Evolutionary conservation across 2,797 vertebrate species (phyloP).

Genomic region (Hydrophis major): DNA sequence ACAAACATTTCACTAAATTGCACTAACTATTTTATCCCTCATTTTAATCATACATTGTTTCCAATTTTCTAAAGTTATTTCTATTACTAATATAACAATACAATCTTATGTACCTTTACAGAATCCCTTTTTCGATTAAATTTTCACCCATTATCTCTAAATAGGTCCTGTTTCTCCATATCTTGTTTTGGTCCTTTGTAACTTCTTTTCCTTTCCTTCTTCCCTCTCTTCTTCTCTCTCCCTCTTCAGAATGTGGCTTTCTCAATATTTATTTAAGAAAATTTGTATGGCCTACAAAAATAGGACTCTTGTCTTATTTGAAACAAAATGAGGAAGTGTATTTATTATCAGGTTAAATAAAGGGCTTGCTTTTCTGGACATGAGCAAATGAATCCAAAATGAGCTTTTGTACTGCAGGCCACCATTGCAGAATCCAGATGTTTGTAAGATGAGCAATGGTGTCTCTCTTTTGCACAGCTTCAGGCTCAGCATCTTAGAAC

Average conservation of each 20-base stretch:
- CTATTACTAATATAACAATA: too few relatives aligned
- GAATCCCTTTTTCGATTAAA: too few relatives aligned
- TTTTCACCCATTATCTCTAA: too few relatives aligned
- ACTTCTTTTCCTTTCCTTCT: too few relatives aligned
- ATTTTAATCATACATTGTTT: too few relatives aligned
- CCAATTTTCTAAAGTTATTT: too few relatives aligned
- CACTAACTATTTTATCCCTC: too few relatives aligned
- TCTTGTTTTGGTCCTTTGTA: too few relatives aligned
- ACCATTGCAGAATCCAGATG: constrained; percentile 47
- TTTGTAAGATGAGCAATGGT: constrained; percentile 55
- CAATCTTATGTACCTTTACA: too few relatives aligned
- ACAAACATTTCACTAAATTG: too few relatives aligned
- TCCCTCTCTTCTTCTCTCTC: too few relatives aligned
- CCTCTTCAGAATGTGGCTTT: constrained; percentile 51
- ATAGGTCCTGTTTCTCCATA: too few relatives aligned
- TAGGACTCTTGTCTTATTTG: constrained; percentile 61
- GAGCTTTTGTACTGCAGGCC: constrained; percentile 42
- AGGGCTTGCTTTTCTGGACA: constrained; percentile 44
- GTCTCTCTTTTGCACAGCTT: constrained; percentile 38
- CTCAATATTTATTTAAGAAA: constrained; percentile 57
- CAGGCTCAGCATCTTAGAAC: constrained; percentile 16
- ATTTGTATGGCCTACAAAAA: constrained; percentile 1
- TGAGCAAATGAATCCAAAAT: constrained; percentile 39
- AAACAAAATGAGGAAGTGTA: constrained; percentile 48
- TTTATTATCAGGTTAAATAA: constrained; percentile 61